Evolutionary conservation across 30 jellyfish, hydroid and myxozoan genomes (phyloP).

Genomic region (Cassiopea xamachana): DNA sequence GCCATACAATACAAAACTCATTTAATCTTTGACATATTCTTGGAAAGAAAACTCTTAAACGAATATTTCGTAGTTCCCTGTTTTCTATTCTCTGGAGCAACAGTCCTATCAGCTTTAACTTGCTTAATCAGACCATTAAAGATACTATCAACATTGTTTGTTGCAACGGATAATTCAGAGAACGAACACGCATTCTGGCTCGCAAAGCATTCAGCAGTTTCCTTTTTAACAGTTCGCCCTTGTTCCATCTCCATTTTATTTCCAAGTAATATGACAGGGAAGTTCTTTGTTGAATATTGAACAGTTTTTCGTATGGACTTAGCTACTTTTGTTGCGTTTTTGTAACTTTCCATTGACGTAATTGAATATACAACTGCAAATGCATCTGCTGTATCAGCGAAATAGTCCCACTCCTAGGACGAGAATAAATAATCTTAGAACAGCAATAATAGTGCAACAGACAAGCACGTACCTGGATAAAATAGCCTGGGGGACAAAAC

Average conservation of each 20-base stretch:
- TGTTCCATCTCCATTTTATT: slow-evolving; percentile 83
- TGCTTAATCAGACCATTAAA: slow-evolving; percentile 54
- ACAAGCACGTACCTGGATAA: no score
- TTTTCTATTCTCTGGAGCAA: slow-evolving; percentile 30
- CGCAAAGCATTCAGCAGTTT: slow-evolving; percentile 66
- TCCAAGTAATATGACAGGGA: slow-evolving; percentile 78
- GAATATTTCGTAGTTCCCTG: slow-evolving; percentile 51
- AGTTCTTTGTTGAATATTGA: slow-evolving; percentile 13
- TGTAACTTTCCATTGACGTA: slow-evolving; percentile 67
- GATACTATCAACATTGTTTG: slow-evolving; percentile 57
- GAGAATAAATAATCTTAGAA: background rate
- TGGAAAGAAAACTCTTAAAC: slow-evolving; percentile 46
- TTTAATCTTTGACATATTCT: slow-evolving; percentile 47
- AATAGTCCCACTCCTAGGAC: slow-evolving; percentile 76
- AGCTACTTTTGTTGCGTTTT: slow-evolving; percentile 55
- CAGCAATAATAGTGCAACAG: no score
- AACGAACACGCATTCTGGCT: slow-evolving; percentile 60
- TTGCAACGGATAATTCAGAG: slow-evolving; percentile 81
- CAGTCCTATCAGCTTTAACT: slow-evolving; percentile 11
- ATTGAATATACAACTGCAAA: slow-evolving; percentile 79
- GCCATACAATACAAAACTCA: background rate
- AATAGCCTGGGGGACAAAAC: no score
- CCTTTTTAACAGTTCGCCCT: slow-evolving; percentile 66
- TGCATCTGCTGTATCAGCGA: slow-evolving; percentile 86
- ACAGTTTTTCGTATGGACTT: slow-evolving; percentile 69